phyloP scores from a whole-genome alignment of 2,113 vertebrate genomes.

The Eurypyga helias region DNA sequence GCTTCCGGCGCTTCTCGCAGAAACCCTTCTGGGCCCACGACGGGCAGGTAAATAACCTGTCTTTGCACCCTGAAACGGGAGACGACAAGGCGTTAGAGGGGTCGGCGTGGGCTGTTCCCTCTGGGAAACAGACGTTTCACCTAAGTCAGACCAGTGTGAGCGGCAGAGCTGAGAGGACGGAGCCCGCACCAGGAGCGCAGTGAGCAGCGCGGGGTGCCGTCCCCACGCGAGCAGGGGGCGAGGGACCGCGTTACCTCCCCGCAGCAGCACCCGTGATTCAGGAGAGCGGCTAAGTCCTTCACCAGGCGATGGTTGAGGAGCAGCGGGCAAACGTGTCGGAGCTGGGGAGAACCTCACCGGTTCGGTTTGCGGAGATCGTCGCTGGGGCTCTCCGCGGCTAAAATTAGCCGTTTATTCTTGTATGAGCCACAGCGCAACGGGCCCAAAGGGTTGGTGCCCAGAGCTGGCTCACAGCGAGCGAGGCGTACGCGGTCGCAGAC shows the following conservation, averaged over 20 bases:
- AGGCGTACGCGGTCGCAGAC: fast-evolving
- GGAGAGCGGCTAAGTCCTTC: neutral
- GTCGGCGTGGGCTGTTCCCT: fast-evolving
- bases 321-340: neutral
- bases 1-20: constrained; percentile 83
- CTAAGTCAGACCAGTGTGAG: neutral
- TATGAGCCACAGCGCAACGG: neutral
- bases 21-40: constrained; percentile 89
- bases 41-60: constrained; percentile 87
- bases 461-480: fast-evolving
- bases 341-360: neutral
- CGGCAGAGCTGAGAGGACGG: neutral
- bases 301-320: neutral
- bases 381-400: neutral
- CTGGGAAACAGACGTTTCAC: neutral
- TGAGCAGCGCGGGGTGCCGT: too few relatives aligned
- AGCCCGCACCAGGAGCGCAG: too few relatives aligned
- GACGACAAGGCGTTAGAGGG: neutral
- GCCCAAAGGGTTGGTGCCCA: too few relatives aligned
- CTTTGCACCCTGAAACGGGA: constrained; percentile 85
- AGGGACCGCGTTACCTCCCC: fast-evolving
- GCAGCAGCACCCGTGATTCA: neutral
- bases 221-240: fast-evolving
- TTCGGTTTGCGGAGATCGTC: neutral
- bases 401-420: neutral